Conservation (phyloP, 2,113 vertebrate species). For the Pluvialis apricaria region DNA sequence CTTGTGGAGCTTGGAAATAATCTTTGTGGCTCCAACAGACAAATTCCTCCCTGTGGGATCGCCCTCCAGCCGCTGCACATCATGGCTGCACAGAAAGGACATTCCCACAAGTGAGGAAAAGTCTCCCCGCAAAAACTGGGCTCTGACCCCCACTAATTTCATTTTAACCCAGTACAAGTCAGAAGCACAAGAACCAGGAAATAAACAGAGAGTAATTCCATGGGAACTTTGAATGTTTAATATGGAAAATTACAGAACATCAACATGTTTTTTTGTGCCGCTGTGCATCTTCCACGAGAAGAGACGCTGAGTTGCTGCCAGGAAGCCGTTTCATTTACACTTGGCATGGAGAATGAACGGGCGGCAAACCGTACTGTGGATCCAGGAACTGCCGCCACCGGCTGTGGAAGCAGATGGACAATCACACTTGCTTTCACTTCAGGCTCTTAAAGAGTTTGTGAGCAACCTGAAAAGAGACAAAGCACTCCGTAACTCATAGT, state of each 20-base stretch:
- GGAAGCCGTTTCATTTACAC: neutral
- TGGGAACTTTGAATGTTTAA: slow-evolving; percentile 39
- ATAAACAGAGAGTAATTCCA: neutral
- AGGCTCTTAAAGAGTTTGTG: slow-evolving; percentile 76
- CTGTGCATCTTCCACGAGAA: neutral
- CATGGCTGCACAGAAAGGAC: neutral
- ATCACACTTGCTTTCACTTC: slow-evolving; percentile 53
- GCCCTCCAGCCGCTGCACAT: neutral
- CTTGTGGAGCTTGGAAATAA: neutral
- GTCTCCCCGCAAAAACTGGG: accelerated
- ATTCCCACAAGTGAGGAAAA: neutral
- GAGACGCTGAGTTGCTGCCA: neutral
- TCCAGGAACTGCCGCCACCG: neutral
- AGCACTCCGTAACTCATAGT: neutral
- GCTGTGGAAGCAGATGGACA: neutral
- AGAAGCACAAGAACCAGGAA: neutral
- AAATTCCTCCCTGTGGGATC: neutral
- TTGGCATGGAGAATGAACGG: neutral
- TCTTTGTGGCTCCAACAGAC: neutral
- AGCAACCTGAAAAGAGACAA: slow-evolving; percentile 70
- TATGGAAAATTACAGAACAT: slow-evolving; percentile 40
- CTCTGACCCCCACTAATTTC: neutral
- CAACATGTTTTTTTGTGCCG: neutral
- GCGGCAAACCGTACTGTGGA: neutral
- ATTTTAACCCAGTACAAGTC: neutral